phyloP scores from a whole-genome alignment of 2,888 invertebrate species.

The Synergus japonicus region DNA sequence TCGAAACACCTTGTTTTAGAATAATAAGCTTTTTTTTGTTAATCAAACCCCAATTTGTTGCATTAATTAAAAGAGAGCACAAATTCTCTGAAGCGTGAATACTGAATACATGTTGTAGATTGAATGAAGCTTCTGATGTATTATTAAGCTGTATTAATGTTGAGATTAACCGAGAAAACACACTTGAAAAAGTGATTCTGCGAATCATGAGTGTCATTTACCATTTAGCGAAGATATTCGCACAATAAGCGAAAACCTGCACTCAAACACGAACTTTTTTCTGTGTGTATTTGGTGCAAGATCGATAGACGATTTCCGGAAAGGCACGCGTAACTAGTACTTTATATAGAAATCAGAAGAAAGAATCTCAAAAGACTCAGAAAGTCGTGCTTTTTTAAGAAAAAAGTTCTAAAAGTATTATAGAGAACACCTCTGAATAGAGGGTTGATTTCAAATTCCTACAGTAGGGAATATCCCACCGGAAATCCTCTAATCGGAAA shows the following conservation, averaged over 20 bases:
- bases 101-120: too few relatives aligned
- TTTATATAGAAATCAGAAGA: background rate
- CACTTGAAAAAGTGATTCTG: background rate
- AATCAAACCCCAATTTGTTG: too few relatives aligned
- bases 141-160: background rate
- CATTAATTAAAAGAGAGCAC: background rate
- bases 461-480: constrained; percentile 46
- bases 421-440: constrained; percentile 43
- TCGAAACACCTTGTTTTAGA: background rate
- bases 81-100: too few relatives aligned
- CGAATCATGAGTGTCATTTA: background rate
- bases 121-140: background rate
- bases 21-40: too few relatives aligned
- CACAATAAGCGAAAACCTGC: constrained; percentile 3
- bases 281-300: background rate
- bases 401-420: background rate
- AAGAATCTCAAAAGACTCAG: background rate
- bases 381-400: background rate
- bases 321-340: background rate
- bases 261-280: constrained; percentile 30
- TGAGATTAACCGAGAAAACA: constrained; percentile 1
- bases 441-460: constrained; percentile 46
- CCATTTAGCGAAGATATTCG: constrained; percentile 9
- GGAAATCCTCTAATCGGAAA: constrained; percentile 59
- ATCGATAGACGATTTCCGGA: constrained; percentile 1